Conservation (phyloP, 2,113 vertebrate species). For the Cyanoderma ruficeps region DNA sequence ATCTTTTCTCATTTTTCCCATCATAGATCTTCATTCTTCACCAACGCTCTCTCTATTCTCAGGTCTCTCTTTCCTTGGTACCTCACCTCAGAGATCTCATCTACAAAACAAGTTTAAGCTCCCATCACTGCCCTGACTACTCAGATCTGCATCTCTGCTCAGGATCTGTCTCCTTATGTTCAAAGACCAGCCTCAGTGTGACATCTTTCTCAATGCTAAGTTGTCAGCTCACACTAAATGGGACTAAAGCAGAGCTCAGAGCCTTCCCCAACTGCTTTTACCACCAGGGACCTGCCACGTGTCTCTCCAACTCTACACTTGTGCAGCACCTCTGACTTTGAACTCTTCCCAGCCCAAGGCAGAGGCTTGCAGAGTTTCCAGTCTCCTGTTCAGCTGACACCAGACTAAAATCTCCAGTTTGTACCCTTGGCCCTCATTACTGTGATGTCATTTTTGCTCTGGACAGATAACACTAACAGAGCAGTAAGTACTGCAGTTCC, state of each 20-base stretch:
- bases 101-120: slow-evolving; percentile 1
- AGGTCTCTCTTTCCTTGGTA: background rate
- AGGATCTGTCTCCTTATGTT: background rate
- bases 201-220: background rate
- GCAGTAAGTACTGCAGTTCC: background rate
- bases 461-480: background rate
- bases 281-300: background rate
- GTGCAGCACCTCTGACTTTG: background rate
- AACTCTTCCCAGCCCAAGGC: background rate
- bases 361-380: background rate
- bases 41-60: background rate
- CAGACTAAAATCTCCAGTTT: background rate
- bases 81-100: background rate
- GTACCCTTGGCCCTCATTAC: background rate
- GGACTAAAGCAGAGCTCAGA: background rate
- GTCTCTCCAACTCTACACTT: background rate
- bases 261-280: background rate
- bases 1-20: background rate
- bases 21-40: background rate
- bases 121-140: background rate
- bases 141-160: background rate
- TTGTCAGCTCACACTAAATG: background rate
- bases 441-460: background rate
- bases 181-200: background rate
- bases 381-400: background rate